Evolutionary conservation across 2,888 invertebrate genomes (phyloP).

Genomic region (Chaetoderma sp.): DNA sequence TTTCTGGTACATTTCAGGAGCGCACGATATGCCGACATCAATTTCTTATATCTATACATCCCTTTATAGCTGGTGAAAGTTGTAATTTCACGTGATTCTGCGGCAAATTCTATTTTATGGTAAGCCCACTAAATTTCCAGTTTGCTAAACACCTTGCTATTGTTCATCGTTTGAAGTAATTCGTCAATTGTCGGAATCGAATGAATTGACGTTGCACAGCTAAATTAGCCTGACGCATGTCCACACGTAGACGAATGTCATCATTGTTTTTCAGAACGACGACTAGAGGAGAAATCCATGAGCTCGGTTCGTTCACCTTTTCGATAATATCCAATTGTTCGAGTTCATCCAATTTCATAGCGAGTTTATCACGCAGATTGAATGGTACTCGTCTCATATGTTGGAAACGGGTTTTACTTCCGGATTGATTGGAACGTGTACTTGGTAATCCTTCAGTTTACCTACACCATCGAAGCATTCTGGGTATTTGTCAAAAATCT

Average conservation of each 20-base stretch:
- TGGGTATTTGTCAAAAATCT: constrained; percentile 3
- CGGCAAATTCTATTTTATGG: constrained; percentile 41
- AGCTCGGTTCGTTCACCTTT: constrained; percentile 14
- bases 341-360: constrained; percentile 18
- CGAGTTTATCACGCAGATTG: constrained; percentile 20
- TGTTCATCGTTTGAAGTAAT: constrained; percentile 29
- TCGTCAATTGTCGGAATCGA: constrained; percentile 36
- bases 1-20: constrained; percentile 40
- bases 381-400: constrained; percentile 17
- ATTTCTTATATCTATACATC: constrained; percentile 37
- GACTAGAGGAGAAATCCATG: constrained; percentile 6
- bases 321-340: constrained; percentile 20
- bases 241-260: not conserved
- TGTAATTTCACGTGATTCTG: constrained; percentile 42
- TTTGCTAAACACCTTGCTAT: constrained; percentile 38
- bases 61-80: constrained; percentile 43
- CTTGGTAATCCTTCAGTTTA: constrained; percentile 23
- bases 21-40: constrained; percentile 39
- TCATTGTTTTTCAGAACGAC: not conserved
- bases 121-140: constrained; percentile 44
- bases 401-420: constrained; percentile 29
- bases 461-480: constrained; percentile 29
- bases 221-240: constrained; percentile 1
- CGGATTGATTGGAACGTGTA: constrained; percentile 17
- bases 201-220: not conserved